Conservation (phyloP, 2,113 vertebrate species). For the Oreochromis tanganicae region DNA sequence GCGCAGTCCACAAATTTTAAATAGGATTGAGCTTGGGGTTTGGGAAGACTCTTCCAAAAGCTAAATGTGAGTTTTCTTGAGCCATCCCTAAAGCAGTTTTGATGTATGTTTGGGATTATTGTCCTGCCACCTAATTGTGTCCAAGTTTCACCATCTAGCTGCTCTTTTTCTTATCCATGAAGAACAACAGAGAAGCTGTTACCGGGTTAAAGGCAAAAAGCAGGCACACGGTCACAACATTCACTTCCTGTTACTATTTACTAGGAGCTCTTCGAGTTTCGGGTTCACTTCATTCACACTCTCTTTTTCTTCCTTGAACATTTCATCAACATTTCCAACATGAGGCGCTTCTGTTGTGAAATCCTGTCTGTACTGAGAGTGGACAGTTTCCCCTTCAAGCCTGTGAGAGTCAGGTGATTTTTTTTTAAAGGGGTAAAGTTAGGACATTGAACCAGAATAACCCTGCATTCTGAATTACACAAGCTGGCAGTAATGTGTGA, state of each 20-base stretch:
- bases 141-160: not conserved
- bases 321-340: not conserved
- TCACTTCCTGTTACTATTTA: not conserved
- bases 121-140: not conserved
- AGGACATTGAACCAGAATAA: constrained; percentile 16
- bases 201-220: not conserved
- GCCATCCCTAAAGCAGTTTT: accelerated
- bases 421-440: not conserved
- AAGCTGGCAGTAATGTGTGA: not conserved
- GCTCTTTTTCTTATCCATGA: not conserved
- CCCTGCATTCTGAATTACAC: not conserved
- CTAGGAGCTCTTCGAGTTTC: not conserved
- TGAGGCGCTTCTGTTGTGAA: not conserved
- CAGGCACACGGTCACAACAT: not conserved
- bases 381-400: not conserved
- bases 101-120: not conserved
- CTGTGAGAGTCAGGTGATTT: not conserved
- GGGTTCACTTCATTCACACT: not conserved
- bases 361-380: not conserved
- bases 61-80: not conserved
- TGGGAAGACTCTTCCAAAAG: not conserved
- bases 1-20: not conserved
- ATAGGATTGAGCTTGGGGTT: not conserved
- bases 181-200: not conserved
- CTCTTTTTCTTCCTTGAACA: not conserved